Conservation (phyloP, 2,888 invertebrate genomes). For the Crioceris asparagi region DNA sequence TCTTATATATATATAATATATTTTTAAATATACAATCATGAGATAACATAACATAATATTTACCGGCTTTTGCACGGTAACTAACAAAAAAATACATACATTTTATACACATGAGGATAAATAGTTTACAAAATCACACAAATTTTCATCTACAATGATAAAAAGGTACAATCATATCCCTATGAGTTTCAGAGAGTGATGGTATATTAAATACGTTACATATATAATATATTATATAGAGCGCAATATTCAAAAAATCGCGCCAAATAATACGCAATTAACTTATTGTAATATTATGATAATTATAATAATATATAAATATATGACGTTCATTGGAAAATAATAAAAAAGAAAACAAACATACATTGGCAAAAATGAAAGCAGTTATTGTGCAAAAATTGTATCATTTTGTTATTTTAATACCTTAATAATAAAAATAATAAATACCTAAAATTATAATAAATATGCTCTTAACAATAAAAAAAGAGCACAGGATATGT, state of each 20-base stretch:
- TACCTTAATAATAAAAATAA: conserved; percentile 32
- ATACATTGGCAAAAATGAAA: conserved; percentile 29
- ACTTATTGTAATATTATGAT: no score
- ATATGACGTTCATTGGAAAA: no score
- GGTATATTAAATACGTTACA: conserved; percentile 7
- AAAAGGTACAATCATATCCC: conserved; percentile 36
- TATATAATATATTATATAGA: conserved; percentile 10
- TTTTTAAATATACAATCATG: conserved; percentile 29
- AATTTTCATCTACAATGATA: conserved; percentile 35
- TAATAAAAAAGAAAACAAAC: conserved; percentile 21
- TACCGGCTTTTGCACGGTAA: conserved; percentile 21
- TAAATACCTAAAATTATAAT: conserved; percentile 32
- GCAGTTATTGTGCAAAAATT: conserved; percentile 27
- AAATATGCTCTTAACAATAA: conserved; percentile 26
- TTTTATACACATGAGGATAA: conserved; percentile 37
- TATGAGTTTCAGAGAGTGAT: conserved; percentile 25
- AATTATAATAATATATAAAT: no score
- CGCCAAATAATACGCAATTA: no score
- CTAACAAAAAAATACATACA: conserved; percentile 37
- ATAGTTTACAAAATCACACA: conserved; percentile 36
- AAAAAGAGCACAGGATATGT: conserved; percentile 27
- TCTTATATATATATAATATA: conserved; percentile 25
- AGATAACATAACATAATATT: conserved; percentile 29
- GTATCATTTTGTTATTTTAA: conserved; percentile 19
- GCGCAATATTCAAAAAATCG: conserved; percentile 6